Base-by-base conservation (phyloP, 2,113 vertebrate species). In the Laterallus jamaicensis region DNA sequence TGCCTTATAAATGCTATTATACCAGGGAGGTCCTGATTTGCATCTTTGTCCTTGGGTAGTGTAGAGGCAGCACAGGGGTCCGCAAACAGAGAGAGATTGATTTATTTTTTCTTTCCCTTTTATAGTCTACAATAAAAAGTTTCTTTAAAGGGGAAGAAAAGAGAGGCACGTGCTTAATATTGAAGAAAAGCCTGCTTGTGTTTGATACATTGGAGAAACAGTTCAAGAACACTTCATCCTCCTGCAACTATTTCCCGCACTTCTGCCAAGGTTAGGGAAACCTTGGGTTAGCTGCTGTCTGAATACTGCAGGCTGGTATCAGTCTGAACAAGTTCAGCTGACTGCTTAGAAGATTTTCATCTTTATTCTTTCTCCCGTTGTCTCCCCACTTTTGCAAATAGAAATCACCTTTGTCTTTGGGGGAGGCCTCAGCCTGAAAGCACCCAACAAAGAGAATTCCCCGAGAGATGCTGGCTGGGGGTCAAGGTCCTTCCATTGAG, bases 191-290 rank as follows among this genome's bases (percentile, higher is more conserved):
- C 88, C 69, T 71, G 52, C 64, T 93, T 91, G 62, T 87, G 83
- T 83, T 88, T 92, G 73, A 92, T 93, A 91, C 68, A 60, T 50
- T 67, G 84, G 70, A 91, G 84, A 93, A 94, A 82, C 86, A 50
- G 93, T 96, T 97, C 94, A 96, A 97, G 96, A 96, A 95, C 95
- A 95, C 96, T 97, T 96, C 95, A 96, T 76, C 68, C 62, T 82
- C 62, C 58, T 87, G n/a, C 44, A 93, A 95, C 93, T 95, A 84
- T 90, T 93, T 95, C 85, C 82, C 26, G 15, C 86, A 86, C 68
- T 95, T 73, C 90, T 97, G 93, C 95, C 96, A 96, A 95, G 94
- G 92, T 94, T 85, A 97, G 76, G 84, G 92, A 95, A 97, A 95
- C 97, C 97, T 97, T 97, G 96, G 94, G 88, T 79, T 89, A 67